These are phyloP conservation scores for Agrochola lota DNA, from an alignment of 2,888 invertebrate genomes.

Conservation along the genomic window DNA sequence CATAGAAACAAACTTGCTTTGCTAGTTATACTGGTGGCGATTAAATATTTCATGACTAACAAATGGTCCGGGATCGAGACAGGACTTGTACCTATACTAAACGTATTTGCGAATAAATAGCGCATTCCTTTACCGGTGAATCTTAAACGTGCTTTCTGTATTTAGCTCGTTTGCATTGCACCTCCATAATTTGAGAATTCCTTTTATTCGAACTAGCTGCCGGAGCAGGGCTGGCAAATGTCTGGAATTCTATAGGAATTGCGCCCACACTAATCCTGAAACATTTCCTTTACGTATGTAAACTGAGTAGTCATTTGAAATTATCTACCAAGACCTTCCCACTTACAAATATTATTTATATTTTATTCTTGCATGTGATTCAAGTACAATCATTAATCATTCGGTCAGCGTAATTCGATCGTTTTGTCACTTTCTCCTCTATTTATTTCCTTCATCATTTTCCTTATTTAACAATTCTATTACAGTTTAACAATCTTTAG, in stretches of 20 bases:
- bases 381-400: too few species aligned
- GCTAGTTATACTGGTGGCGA: constrained; percentile 44
- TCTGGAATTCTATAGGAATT: background rate
- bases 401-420: constrained; percentile 20
- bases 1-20: constrained; percentile 60
- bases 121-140: constrained; percentile 58
- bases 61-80: constrained; percentile 47
- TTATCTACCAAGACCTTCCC: background rate
- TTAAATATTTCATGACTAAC: constrained; percentile 52
- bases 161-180: constrained; percentile 70
- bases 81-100: constrained; percentile 42
- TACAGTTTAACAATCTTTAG: background rate
- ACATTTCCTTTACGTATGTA: background rate
- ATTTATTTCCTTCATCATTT: background rate
- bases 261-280: background rate
- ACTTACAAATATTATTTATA: background rate
- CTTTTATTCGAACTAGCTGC: constrained; percentile 63
- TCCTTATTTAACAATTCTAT: background rate
- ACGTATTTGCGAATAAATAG: constrained; percentile 65
- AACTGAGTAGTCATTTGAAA: constrained; percentile 6
- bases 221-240: constrained; percentile 56
- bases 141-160: constrained; percentile 67
- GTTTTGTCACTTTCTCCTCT: constrained; percentile 27
- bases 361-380: constrained; percentile 4
- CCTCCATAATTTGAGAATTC: constrained; percentile 69